Conservation (phyloP, 1,140 invertebrate species). For the Pteromalus puparum region DNA sequence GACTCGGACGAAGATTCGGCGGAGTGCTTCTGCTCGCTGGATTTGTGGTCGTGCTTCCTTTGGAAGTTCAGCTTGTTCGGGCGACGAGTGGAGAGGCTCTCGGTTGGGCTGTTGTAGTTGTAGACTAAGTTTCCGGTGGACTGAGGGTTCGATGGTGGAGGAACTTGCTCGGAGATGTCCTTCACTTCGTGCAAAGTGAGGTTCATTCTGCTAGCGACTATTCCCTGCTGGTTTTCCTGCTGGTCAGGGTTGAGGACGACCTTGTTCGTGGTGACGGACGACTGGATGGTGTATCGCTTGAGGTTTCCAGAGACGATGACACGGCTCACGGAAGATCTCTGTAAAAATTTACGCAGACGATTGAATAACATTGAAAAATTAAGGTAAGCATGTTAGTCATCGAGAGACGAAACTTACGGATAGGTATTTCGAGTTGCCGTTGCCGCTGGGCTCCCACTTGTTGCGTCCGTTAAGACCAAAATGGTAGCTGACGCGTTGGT, state of each 20-base stretch:
- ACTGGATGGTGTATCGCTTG: slow-evolving; percentile 78
- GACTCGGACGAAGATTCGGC: slow-evolving; percentile 22
- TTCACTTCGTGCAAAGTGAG: slow-evolving; percentile 71
- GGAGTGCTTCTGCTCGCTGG: background rate
- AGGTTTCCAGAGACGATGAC: slow-evolving; percentile 77
- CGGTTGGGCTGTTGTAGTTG: slow-evolving; percentile 70
- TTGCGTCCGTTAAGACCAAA: slow-evolving; percentile 76
- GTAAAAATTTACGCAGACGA: slow-evolving; percentile 49
- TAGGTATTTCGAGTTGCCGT: slow-evolving; percentile 77
- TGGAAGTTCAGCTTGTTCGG: background rate
- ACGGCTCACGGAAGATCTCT: slow-evolving; percentile 75
- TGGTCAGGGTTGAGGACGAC: slow-evolving; percentile 77
- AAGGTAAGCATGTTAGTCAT: background rate
- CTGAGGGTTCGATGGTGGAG: slow-evolving; percentile 60
- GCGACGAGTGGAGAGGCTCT: slow-evolving; percentile 51
- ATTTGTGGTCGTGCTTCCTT: background rate
- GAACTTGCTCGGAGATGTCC: slow-evolving; percentile 47
- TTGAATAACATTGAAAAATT: background rate
- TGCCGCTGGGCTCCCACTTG: slow-evolving; percentile 76
- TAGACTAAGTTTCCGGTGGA: slow-evolving; percentile 78
- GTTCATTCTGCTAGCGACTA: slow-evolving; percentile 78
- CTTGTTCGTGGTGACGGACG: slow-evolving; percentile 77
- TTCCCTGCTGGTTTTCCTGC: slow-evolving; percentile 75
- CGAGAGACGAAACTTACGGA: slow-evolving; percentile 65
- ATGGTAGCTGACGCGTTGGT: slow-evolving; percentile 78